A percentile compares a stretch with the other conserved stretches of the same genome.
Evolutionary conservation across 2,797 vertebrate species (phyloP).

Genomic region (Tragopan temminckii): DNA sequence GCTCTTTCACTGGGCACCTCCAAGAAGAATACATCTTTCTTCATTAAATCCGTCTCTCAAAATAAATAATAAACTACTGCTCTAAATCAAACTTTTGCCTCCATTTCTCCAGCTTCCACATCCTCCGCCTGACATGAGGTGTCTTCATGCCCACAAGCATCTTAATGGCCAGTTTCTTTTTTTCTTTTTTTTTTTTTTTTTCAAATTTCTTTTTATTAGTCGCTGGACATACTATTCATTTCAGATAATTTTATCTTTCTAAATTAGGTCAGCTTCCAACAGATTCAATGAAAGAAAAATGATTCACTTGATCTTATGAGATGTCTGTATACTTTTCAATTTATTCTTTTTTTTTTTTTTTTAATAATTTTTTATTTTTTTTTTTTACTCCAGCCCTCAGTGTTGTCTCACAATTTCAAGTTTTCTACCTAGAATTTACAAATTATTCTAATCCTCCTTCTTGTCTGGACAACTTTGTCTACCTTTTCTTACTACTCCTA

Average conservation of each 20-base stretch:
- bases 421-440: background rate
- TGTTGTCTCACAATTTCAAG: background rate
- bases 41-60: background rate
- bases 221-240: background rate
- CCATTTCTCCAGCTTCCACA: background rate
- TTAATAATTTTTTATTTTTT: background rate
- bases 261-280: background rate
- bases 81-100: background rate
- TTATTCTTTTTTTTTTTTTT: background rate
- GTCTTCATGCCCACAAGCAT: background rate
- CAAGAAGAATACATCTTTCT: background rate
- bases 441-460: too few species aligned
- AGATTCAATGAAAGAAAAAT: background rate
- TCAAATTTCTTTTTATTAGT: background rate
- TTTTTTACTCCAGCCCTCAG: background rate
- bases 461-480: too few species aligned
- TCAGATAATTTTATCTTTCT: background rate
- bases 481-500: too few species aligned
- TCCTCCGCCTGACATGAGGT: background rate
- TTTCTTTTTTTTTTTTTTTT: background rate
- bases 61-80: background rate
- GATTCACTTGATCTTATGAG: background rate
- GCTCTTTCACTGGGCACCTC: background rate
- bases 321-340: background rate
- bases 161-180: background rate